Evolutionary conservation across 2,888 invertebrate genomes (phyloP).

Genomic region (Diogma glabrata): DNA sequence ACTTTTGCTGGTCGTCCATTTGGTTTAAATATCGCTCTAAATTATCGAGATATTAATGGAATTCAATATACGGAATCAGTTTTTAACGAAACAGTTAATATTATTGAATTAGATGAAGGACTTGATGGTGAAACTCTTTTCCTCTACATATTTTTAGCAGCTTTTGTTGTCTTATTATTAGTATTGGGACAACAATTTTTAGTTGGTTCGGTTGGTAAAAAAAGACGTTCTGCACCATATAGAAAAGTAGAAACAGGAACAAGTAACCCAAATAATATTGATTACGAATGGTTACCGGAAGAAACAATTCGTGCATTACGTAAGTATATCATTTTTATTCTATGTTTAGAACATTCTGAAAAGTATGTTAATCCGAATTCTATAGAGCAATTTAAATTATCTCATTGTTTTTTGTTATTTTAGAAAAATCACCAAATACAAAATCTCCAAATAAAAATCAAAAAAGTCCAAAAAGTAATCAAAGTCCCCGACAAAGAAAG

Average conservation of each 20-base stretch:
- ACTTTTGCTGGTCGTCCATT: conserved; percentile 95
- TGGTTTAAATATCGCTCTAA: conserved; percentile 84
- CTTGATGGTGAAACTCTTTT: conserved; percentile 98
- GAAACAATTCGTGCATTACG: conserved; percentile 75
- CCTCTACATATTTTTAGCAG: conserved; percentile 89
- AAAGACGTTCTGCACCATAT: conserved; percentile 39
- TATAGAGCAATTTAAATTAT: conserved; percentile 9
- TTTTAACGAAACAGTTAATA: conserved; percentile 94
- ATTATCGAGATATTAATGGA: conserved; percentile 69
- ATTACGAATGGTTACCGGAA: conserved; percentile 96
- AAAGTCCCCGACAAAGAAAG: conserved; percentile 68
- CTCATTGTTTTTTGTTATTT: conserved; percentile 34
- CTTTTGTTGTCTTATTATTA: conserved; percentile 72
- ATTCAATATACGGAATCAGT: conserved; percentile 68
- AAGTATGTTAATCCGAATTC: too few species aligned
- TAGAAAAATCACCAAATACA: conserved; percentile 63
- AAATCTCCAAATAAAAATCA: conserved; percentile 47
- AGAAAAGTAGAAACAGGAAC: conserved; percentile 84
- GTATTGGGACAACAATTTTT: conserved; percentile 84
- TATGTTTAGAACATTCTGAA: background rate
- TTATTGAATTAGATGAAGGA: conserved; percentile 92
- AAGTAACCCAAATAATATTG: conserved; percentile 77
- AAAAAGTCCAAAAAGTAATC: conserved; percentile 39
- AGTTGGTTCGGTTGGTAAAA: conserved; percentile 68
- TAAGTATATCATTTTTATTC: conserved; percentile 40